Evolutionary conservation across 2,888 invertebrate genomes (phyloP).

Genomic region (Oligia strigilis): DNA sequence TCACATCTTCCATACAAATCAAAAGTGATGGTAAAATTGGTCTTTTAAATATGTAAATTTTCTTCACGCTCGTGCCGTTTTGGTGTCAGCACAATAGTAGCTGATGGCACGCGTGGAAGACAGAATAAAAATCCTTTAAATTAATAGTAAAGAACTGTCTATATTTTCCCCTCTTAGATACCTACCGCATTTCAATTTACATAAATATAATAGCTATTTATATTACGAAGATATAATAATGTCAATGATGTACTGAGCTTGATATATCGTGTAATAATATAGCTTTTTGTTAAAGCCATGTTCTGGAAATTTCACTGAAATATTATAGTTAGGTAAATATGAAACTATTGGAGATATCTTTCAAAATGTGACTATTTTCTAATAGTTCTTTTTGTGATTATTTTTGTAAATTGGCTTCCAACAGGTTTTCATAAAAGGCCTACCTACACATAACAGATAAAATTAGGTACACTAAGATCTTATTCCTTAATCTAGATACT

Average conservation of each 20-base stretch:
- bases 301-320: slow-evolving; percentile 11
- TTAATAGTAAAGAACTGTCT: slow-evolving; percentile 12
- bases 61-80: slow-evolving; percentile 52
- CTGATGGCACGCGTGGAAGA: slow-evolving; percentile 46
- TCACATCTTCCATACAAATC: slow-evolving; percentile 40
- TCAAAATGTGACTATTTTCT: slow-evolving; percentile 2
- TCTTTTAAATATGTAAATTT: slow-evolving; percentile 58
- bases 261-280: slow-evolving; percentile 16
- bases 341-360: slow-evolving; percentile 36
- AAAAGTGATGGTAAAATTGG: slow-evolving; percentile 40
- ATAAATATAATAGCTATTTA: slow-evolving; percentile 38
- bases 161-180: slow-evolving; percentile 39
- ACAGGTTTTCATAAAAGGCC: not conserved
- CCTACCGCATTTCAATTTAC: slow-evolving; percentile 31
- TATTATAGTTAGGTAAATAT: slow-evolving; percentile 14
- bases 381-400: not conserved
- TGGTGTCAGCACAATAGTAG: slow-evolving; percentile 48
- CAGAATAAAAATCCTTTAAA: slow-evolving; percentile 31
- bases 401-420: not conserved
- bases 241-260: slow-evolving; percentile 45
- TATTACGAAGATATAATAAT: slow-evolving; percentile 36
- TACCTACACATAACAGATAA: not conserved
- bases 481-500: not conserved
- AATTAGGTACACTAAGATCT: not conserved
- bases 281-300: not conserved